A percentile compares a stretch with the other conserved stretches of the same genome.
These are phyloP conservation scores for Rhinogobio ventralis DNA, from an alignment of 2,797 vertebrate species.

Conservation along the genomic window DNA sequence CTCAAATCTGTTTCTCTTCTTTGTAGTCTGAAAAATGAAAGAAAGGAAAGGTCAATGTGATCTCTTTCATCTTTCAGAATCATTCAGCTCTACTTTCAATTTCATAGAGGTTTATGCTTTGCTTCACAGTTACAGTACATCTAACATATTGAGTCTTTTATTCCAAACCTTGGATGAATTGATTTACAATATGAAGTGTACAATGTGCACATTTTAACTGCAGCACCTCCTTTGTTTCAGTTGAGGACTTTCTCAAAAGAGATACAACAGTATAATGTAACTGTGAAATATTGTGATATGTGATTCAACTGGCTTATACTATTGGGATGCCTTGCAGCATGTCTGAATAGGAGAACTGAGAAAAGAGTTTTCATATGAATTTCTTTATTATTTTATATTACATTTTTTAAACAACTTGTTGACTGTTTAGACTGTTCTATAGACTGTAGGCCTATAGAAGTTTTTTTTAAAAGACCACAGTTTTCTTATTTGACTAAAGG, in stretches of 20 bases:
- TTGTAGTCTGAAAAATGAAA: background rate
- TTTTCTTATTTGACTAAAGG: too few species aligned
- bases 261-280: background rate
- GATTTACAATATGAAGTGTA: slow-evolving; percentile 6
- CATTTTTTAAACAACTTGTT: background rate
- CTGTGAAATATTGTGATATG: background rate
- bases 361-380: background rate
- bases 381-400: background rate
- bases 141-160: slow-evolving; percentile 7
- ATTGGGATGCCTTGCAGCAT: background rate
- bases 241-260: background rate
- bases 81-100: background rate
- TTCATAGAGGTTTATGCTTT: background rate
- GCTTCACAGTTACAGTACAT: background rate
- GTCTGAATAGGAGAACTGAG: background rate
- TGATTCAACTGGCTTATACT: background rate
- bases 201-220: background rate
- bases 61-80: background rate
- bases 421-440: background rate
- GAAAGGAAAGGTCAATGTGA: background rate
- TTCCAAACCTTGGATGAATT: background rate
- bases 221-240: background rate
- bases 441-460: too few species aligned
- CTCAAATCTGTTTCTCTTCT: background rate
- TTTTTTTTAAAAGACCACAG: too few species aligned